Conservation (phyloP, 2,113 vertebrate species). For the Indicator indicator region DNA sequence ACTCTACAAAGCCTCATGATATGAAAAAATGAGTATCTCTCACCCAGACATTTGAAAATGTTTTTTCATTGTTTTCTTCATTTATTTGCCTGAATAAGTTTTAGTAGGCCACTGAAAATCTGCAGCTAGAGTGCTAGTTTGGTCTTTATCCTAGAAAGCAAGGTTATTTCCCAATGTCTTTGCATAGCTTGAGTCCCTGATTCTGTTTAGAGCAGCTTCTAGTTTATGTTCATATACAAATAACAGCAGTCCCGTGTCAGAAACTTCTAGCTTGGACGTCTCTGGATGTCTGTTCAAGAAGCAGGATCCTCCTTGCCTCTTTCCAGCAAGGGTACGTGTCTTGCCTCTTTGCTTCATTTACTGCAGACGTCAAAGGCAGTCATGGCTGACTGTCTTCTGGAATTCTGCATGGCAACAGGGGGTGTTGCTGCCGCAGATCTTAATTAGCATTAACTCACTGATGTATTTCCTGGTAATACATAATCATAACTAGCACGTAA, state of each 20-base stretch:
- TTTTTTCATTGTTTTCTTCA: not conserved
- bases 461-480: conserved; percentile 16
- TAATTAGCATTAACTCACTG: not conserved
- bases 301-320: not conserved
- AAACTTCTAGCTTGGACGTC: not conserved
- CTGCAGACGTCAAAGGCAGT: not conserved
- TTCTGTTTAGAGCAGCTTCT: not conserved
- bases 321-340: not conserved
- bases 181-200: not conserved
- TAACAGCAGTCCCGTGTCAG: not conserved
- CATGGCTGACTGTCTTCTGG: not conserved
- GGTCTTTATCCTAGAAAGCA: not conserved
- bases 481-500: not conserved
- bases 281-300: not conserved
- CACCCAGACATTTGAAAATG: not conserved
- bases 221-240: not conserved
- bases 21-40: not conserved
- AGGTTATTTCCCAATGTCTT: not conserved
- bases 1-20: not conserved
- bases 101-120: not conserved
- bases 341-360: not conserved
- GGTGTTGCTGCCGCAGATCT: not conserved
- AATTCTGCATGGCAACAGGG: not conserved
- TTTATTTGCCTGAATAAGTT: not conserved
- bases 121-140: not conserved